phyloP scores from a whole-genome alignment of 1,140 invertebrate genomes.

The Battus philenor region DNA sequence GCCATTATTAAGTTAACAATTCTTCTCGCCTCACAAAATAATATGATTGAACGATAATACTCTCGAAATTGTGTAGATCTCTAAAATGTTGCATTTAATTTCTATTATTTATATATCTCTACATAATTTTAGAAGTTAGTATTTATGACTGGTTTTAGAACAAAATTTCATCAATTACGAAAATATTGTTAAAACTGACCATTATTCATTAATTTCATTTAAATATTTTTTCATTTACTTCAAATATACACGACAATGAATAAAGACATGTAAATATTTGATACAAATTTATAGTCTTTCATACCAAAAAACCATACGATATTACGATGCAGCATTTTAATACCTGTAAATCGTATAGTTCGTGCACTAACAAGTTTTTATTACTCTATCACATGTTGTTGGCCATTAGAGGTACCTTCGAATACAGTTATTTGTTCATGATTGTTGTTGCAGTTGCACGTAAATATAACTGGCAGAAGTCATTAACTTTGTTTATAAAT shows the following conservation, averaged over 20 bases:
- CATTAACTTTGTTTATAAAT: not conserved
- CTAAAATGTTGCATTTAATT: conserved; percentile 3
- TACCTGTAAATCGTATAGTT: not conserved
- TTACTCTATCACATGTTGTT: conserved; percentile 1
- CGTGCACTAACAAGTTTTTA: conserved; percentile 5
- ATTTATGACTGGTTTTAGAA: too few species aligned
- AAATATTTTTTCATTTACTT: too few species aligned
- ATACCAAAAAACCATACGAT: too few species aligned
- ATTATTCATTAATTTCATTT: too few species aligned
- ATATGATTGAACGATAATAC: not conserved
- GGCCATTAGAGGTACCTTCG: not conserved
- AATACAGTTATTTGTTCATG: not conserved
- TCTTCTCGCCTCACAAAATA: conserved; percentile 5
- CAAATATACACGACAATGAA: too few species aligned
- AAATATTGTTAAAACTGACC: too few species aligned
- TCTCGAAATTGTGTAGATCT: not conserved
- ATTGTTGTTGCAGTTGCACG: not conserved
- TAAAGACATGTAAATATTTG: too few species aligned
- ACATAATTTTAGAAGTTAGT: too few species aligned
- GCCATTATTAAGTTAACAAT: conserved; percentile 10
- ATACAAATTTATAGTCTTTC: too few species aligned
- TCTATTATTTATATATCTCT: not conserved
- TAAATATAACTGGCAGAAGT: not conserved
- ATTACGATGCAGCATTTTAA: conserved; percentile 10
- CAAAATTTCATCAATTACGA: too few species aligned